Conservation (phyloP, 2,797 vertebrate species). For the Artibeus lituratus region DNA sequence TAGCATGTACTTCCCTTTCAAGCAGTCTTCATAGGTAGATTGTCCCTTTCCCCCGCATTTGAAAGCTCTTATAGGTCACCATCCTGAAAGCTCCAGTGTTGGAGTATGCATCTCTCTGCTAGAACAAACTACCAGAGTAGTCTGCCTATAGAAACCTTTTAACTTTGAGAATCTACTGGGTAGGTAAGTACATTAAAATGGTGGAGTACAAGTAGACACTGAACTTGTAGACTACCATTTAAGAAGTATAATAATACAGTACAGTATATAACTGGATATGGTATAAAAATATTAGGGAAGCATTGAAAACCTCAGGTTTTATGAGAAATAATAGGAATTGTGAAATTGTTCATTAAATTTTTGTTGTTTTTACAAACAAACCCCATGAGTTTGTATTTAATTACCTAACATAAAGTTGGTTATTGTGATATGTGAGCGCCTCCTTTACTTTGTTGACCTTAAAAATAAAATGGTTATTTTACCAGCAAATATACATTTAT, state of each 20-base stretch:
- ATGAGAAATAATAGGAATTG: neutral
- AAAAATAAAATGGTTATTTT: neutral
- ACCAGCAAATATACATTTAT: neutral
- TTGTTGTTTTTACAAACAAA: neutral
- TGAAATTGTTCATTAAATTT: neutral
- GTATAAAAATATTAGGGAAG: neutral
- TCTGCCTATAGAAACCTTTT: neutral
- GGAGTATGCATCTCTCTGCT: neutral
- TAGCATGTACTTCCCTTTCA: neutral
- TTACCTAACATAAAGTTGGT: neutral
- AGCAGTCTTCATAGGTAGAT: neutral
- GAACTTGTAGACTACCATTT: neutral
- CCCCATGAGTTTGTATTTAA: neutral
- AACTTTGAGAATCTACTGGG: neutral
- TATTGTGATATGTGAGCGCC: neutral
- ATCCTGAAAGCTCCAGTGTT: neutral
- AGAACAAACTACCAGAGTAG: neutral
- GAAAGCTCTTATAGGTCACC: neutral
- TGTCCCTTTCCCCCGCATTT: neutral
- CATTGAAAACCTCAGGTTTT: slow-evolving; percentile 14
- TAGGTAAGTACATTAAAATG: slow-evolving; percentile 1
- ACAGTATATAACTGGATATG: neutral
- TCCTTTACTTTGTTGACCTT: neutral
- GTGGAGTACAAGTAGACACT: neutral
- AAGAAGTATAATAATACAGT: neutral